Base-by-base conservation (phyloP, 2,797 vertebrate genomes). In the Botia almorhae region DNA sequence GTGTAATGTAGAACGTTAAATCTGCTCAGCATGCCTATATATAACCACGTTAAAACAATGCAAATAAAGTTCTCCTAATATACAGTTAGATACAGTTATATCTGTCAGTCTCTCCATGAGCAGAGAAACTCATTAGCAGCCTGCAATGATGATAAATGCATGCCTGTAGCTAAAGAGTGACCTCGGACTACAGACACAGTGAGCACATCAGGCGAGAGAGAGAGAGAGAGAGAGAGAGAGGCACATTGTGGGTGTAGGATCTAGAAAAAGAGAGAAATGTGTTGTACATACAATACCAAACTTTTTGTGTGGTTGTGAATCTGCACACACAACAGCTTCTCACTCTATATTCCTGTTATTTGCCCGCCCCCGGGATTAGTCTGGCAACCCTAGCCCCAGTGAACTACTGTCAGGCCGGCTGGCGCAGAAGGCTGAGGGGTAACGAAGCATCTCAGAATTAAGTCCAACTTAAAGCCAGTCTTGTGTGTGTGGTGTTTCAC, bases 371-470 rank as follows among this genome's bases (percentile, higher is more conserved):
- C 29, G 50, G 71, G 60, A 61, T 72, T 50, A 55, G 46, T 74
- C 71, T 36, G 29, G 78, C n/a, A 58, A 69, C 68, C 56, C 36
- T 26, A 16, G 64, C 19, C 53, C 58, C 11, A 21, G 61, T 39
- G 10, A 65, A 77, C 70, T 74, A 69, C 75, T 77, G 84, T 82
- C 84, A 85, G 69, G 63, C 61, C 68, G 46, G 53, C 58, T 50
- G 50, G 73, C 79, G 74, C 75, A 65, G 43, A 83, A 76, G 76
- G 72, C 73, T 81, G 48, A 72, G 50, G 64, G 48, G 82, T 83
- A 85, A 85, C 83, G 82, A 81, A 83, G 79, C 76, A 58, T 77
- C 80, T 80, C 76, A 55, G 72, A 70, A 76, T 43, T 72, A 76
- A 82, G 76, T 76, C 74, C 46, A 80, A 60, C 77, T 69, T 69